Conservation (phyloP, 2,888 invertebrate genomes). For the Cotesia congregata region DNA sequence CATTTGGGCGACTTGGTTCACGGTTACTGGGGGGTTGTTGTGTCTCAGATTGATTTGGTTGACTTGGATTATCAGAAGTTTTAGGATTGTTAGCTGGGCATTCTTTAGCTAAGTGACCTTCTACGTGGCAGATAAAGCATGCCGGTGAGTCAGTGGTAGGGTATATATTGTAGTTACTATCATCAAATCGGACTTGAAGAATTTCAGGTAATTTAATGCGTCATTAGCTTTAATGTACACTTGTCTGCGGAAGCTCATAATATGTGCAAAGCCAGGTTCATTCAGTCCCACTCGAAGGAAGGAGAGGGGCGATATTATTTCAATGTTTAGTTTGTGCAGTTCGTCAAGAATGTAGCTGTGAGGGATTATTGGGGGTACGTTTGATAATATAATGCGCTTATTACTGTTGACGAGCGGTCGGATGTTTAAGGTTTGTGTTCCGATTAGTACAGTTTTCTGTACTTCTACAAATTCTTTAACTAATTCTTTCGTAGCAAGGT, state of each 20-base stretch:
- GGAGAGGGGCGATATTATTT: constrained; percentile 37
- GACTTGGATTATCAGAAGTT: too few relatives aligned
- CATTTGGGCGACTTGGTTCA: too few relatives aligned
- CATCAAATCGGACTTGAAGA: too few relatives aligned
- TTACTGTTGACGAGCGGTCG: constrained; percentile 44
- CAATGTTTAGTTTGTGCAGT: constrained; percentile 38
- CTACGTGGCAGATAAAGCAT: constrained; percentile 24
- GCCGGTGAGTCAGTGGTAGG: too few relatives aligned
- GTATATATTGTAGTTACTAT: too few relatives aligned
- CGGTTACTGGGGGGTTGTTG: too few relatives aligned
- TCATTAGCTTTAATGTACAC: too few relatives aligned
- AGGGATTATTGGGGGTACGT: constrained; percentile 47
- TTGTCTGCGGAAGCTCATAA: constrained; percentile 46
- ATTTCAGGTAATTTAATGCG: too few relatives aligned
- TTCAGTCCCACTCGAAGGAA: constrained; percentile 41
- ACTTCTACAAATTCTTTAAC: constrained; percentile 35
- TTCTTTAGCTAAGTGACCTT: background rate
- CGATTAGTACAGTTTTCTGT: constrained; percentile 31
- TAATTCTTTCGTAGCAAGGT: constrained; percentile 34
- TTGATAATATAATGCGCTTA: constrained; percentile 43
- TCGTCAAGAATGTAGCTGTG: constrained; percentile 39
- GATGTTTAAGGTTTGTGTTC: constrained; percentile 21
- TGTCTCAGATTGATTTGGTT: background rate
- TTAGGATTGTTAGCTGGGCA: too few relatives aligned
- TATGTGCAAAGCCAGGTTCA: constrained; percentile 37